Base-by-base conservation (phyloP, 2,797 vertebrate species). In the Malurus splendens region DNA sequence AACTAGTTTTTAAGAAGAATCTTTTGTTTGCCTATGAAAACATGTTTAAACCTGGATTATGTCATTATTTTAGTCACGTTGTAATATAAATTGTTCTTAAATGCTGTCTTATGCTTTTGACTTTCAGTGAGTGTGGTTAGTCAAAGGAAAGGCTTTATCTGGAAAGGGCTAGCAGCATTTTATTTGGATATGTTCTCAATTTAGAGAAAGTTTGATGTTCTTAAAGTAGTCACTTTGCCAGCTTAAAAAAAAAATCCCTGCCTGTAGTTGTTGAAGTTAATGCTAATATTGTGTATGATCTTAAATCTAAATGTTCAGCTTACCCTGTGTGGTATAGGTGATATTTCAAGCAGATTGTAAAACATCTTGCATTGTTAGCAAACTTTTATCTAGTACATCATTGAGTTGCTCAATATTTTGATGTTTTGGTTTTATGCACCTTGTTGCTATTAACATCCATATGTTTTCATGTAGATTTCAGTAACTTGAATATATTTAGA, bases 1-100 rank as follows among this genome's bases (percentile, higher is more conserved):
- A 96, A 97, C 94, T 98, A 98, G 97, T 98, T 98, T 98, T 98
- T 98, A 98, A 98, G 85, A 97, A 96, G 97, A 97, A 96, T 96
- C 97, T 85, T 94, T 97, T 97, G 96, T 98, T 91, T 96, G 97
- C 96, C 95, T 98, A 94, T 96, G 96, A 97, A 98, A 96, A 96
- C 94, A 93, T 97, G 97, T 96, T 97, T 96, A 96, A 97, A 96
- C 96, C 95, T 96, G 96, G 93, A 96, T 93, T 95, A 90, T 94
- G 93, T 95, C 93, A 91, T 96, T 97, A 95, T 96, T 94, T 94
- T 96, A 95, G 95, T 96, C 95, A 94, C 80, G 14, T 88, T 96
- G 95, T 96, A 94, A 94, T 91, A 92, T 85, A 83, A 95, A 93
- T 91, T 91, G 95, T 96, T 96, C 94, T 95, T 95, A 96, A 97